Evolutionary conservation across 2,888 invertebrate genomes (phyloP).

Genomic region (Teinopalpus imperialis): DNA sequence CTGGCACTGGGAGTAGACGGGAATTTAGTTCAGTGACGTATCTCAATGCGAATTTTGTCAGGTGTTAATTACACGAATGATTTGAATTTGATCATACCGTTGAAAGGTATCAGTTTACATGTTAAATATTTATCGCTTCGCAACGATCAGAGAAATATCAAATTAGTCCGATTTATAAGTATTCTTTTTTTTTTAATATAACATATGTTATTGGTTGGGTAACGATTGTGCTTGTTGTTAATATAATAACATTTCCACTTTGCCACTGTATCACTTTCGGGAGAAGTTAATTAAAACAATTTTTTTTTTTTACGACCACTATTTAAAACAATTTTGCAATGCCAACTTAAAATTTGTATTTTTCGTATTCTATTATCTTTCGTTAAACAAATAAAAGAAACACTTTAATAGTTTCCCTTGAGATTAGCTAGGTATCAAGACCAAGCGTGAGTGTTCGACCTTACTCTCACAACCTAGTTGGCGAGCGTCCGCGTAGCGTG

Average conservation of each 20-base stretch:
- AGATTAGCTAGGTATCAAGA: constrained; percentile 39
- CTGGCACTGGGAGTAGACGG: constrained; percentile 57
- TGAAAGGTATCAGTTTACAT: constrained; percentile 7
- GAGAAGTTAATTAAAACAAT: too few species aligned
- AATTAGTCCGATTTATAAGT: too few species aligned
- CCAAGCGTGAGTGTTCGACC: constrained; percentile 42
- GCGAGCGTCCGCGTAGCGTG: constrained; percentile 40
- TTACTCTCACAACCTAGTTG: constrained; percentile 66
- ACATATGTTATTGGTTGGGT: neutral
- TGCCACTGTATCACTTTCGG: too few species aligned
- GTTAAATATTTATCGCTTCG: too few species aligned
- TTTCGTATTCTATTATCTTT: too few species aligned
- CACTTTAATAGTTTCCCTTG: constrained; percentile 33
- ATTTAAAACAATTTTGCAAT: too few species aligned
- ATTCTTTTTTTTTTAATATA: too few species aligned
- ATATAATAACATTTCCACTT: too few species aligned
- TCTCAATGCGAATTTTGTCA: constrained; percentile 29
- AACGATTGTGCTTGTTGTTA: neutral
- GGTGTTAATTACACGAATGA: constrained; percentile 15
- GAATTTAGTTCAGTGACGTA: constrained; percentile 59
- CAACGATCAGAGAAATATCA: too few species aligned
- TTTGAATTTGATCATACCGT: constrained; percentile 8
- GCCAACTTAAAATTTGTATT: too few species aligned
- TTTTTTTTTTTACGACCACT: too few species aligned
- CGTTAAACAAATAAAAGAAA: neutral